Conservation (phyloP, 2,797 vertebrate genomes). For the Miichthys miiuy region DNA sequence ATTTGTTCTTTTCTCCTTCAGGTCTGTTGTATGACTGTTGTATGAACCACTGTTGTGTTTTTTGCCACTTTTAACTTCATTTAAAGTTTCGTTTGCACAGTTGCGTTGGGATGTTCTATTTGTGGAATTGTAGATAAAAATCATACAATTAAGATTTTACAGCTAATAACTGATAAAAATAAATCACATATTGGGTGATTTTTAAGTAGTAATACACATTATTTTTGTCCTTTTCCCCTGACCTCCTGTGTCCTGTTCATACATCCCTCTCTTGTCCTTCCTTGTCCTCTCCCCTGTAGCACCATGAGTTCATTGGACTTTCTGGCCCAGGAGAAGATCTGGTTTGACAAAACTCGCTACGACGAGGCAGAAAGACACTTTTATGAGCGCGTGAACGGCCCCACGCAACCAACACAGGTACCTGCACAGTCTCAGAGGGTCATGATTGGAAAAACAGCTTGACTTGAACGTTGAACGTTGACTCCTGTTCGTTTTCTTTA, state of each 20-base stretch:
- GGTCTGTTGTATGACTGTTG: conserved; percentile 26
- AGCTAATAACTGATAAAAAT: neutral
- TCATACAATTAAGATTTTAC: neutral
- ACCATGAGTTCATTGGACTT: conserved; percentile 89
- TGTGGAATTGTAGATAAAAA: neutral
- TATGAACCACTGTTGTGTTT: conserved; percentile 44
- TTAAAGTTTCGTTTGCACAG: conserved; percentile 20
- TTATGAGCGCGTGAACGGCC: conserved; percentile 88
- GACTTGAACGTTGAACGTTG: neutral
- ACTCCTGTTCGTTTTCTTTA: conserved; percentile 25
- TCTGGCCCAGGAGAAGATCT: conserved; percentile 92
- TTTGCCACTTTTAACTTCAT: conserved; percentile 25
- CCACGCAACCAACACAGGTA: conserved; percentile 83
- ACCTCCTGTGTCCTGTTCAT: conserved; percentile 44
- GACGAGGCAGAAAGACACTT: conserved; percentile 93
- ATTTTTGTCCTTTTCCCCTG: conserved; percentile 8
- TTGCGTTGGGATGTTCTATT: conserved; percentile 42
- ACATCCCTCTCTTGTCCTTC: conserved; percentile 43
- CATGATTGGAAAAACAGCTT: too few species aligned
- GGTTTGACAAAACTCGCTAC: conserved; percentile 95
- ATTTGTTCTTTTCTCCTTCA: conserved; percentile 17
- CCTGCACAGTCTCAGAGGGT: too few species aligned
- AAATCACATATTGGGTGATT: neutral
- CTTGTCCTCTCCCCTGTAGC: conserved; percentile 74
- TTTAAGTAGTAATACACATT: neutral